Percentiles rank a stretch among this genome's conserved stretches.
Evolutionary conservation across 23 tunicate species (phyloP).

Genomic region (Diplosoma virens): DNA sequence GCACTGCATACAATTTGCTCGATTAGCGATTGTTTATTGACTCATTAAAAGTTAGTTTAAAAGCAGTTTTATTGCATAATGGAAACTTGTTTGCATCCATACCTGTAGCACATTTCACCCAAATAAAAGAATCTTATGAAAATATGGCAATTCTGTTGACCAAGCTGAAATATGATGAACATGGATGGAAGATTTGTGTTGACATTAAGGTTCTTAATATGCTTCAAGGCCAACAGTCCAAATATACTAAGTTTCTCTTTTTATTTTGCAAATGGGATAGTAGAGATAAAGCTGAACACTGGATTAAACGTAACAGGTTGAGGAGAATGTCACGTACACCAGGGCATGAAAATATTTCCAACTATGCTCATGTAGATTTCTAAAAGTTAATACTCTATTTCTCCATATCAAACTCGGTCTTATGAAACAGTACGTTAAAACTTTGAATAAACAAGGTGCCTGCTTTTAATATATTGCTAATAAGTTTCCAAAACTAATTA

Average conservation of each 20-base stretch:
- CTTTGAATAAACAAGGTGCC: conserved; percentile 11
- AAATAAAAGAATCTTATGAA: too few relatives aligned
- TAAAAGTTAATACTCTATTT: too few relatives aligned
- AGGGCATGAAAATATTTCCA: conserved; percentile 2
- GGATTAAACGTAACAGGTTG: conserved; percentile 9
- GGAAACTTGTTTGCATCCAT: too few relatives aligned
- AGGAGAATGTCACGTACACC: neutral
- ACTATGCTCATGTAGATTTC: neutral
- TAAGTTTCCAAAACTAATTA: conserved; percentile 10
- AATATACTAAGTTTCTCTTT: conserved; percentile 12
- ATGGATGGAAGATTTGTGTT: conserved; percentile 15
- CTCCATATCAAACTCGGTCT: neutral
- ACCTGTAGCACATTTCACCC: too few relatives aligned
- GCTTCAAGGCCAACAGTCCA: too few relatives aligned
- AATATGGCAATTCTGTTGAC: conserved; percentile 2
- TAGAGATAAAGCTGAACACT: neutral
- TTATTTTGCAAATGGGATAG: conserved; percentile 13
- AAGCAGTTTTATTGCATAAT: too few relatives aligned
- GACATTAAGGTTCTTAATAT: conserved; percentile 5
- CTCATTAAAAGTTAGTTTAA: too few relatives aligned
- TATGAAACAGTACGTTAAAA: conserved; percentile 6
- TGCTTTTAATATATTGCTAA: conserved; percentile 14
- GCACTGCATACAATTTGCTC: too few relatives aligned
- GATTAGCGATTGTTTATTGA: too few relatives aligned
- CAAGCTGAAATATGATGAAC: conserved; percentile 6